Base-by-base conservation (phyloP, 2,888 invertebrate species). In the Melanostoma mellinum region DNA sequence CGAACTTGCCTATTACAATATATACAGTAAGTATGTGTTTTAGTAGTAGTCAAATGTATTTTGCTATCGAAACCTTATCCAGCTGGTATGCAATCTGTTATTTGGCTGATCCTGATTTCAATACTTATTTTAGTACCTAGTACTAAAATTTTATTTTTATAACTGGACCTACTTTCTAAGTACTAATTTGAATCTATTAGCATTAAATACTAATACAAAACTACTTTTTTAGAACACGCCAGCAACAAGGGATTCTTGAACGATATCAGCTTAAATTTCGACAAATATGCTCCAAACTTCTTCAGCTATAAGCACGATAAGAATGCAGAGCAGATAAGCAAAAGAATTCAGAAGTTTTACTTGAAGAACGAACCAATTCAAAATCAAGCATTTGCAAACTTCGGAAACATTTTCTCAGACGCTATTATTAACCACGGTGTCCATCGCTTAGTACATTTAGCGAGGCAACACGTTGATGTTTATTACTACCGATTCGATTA, bases 401-500 rank as follows among this genome's bases (percentile, higher is more conserved):
- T 89, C 5, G 89, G 88, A 0, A 88, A 92, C 87, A 87, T 94
- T 3, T 94, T 93, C 85, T 92, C 92, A 0, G 95, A 95, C 87
- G 89, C 92, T 1, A 87, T 93, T 0, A 92, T 93, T 36, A 93
- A 92, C 0, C 94, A 93, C 87, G 91, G 92, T 0, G 92, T 92
- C 0, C 92, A 94, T 86, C 92, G 94, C 52, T 90, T 93, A 36
- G 93, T 93, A 0, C 92, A 93, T 75, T 87, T 94, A 69, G 89
- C 94, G 58, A 91, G 93, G 0, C 89, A 91, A 4, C 90, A 92
- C 69, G 93, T 92, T 1, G 90, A 91, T 0, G 93, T 94, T 3
- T 95, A 92, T 88, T 94, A 94, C 87, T 93, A 93, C 87, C 90
- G 93, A 84, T 93, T 94, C 86, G 92, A 92, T 32, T 94, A 93